A percentile compares a stretch with the other conserved stretches of the same genome.
These are phyloP conservation scores for Dendrocincla fuliginosa DNA, from an alignment of 2,797 vertebrate species.

Conservation along the genomic window DNA sequence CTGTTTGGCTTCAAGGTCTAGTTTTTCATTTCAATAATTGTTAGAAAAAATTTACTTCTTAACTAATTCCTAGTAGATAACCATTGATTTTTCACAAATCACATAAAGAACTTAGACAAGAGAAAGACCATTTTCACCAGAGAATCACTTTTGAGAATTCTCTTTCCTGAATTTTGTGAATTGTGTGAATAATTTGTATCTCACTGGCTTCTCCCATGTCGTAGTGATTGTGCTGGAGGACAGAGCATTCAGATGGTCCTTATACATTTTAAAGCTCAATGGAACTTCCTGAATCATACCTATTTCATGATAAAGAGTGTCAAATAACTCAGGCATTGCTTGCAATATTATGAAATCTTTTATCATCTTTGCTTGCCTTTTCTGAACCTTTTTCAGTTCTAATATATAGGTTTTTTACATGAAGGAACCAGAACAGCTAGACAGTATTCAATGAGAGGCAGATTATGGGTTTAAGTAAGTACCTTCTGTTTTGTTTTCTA, in stretches of 20 bases:
- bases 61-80: not conserved
- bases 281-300: not conserved
- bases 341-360: not conserved
- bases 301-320: not conserved
- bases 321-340: not conserved
- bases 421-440: not conserved
- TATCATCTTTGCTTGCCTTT: not conserved
- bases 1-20: not conserved
- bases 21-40: not conserved
- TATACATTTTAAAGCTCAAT: not conserved
- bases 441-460: not conserved
- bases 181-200: not conserved
- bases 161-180: not conserved
- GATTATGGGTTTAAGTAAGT: not conserved
- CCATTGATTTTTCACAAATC: not conserved
- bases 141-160: not conserved
- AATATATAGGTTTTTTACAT: not conserved
- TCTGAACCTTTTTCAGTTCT: not conserved
- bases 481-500: not conserved
- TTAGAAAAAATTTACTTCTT: not conserved
- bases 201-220: not conserved
- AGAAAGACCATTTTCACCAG: not conserved
- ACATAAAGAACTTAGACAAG: not conserved
- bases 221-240: not conserved
- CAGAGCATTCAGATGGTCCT: not conserved